Evolutionary conservation across 2,888 invertebrate genomes (phyloP).

Genomic region (Muscina levida): DNA sequence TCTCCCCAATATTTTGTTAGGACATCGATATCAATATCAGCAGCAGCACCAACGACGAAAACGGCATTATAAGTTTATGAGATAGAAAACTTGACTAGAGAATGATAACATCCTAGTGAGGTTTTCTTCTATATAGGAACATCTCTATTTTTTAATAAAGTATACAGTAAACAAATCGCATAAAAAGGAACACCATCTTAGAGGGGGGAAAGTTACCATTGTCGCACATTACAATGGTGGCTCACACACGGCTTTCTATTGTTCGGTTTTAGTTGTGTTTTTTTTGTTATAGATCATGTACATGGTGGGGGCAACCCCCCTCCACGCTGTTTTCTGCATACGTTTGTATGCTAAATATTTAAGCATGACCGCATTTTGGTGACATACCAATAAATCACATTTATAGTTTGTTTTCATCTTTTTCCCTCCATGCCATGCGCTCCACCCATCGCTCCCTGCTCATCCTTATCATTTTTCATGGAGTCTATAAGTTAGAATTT

Average conservation of each 20-base stretch:
- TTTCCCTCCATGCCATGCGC: background rate
- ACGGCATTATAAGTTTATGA: constrained; percentile 15
- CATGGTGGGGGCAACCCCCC: no score
- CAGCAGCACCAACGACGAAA: constrained; percentile 9
- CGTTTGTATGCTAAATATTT: constrained; percentile 53
- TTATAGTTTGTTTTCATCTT: constrained; percentile 40
- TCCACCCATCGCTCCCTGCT: no score
- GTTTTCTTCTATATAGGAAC: constrained; percentile 4
- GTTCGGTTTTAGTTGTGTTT: background rate
- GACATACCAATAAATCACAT: constrained; percentile 67
- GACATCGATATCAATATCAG: constrained; percentile 10
- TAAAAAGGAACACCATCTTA: no score
- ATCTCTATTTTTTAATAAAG: background rate
- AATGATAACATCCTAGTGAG: background rate
- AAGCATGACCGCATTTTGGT: constrained; percentile 65
- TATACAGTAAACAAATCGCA: no score
- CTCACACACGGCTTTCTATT: constrained; percentile 13
- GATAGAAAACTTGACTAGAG: constrained; percentile 1
- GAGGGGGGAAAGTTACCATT: constrained; percentile 7
- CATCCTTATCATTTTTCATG: background rate
- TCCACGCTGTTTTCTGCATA: no score
- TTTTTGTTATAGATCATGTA: no score
- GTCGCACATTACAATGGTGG: constrained; percentile 17
- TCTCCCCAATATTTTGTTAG: constrained; percentile 20
- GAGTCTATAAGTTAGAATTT: constrained; percentile 27